Evolutionary conservation across 30 jellyfish, hydroid and myxozoan species (phyloP).

Genomic region (Chrysaora quinquecirrha): DNA sequence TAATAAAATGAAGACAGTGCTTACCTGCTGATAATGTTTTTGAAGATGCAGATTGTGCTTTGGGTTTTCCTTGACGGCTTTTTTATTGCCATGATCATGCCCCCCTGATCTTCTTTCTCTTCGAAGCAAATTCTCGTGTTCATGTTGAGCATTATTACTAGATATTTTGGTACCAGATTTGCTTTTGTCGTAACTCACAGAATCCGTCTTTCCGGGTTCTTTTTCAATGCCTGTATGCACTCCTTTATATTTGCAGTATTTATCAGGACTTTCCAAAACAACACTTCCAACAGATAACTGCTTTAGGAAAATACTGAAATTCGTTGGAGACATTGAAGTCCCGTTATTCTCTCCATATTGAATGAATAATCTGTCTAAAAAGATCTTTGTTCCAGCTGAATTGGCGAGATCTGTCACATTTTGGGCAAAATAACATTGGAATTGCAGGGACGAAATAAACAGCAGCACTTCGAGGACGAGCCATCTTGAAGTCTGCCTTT

Average conservation of each 20-base stretch:
- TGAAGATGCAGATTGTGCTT: slow-evolving; percentile 22
- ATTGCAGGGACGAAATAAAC: no score
- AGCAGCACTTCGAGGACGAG: no score
- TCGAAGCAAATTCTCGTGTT: background rate
- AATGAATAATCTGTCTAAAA: slow-evolving; percentile 37
- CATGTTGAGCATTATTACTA: background rate
- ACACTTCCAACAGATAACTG: slow-evolving; percentile 69
- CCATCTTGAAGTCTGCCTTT: no score
- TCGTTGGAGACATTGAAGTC: slow-evolving; percentile 11
- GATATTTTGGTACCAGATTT: background rate
- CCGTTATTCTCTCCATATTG: slow-evolving; percentile 57
- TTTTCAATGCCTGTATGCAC: slow-evolving; percentile 38
- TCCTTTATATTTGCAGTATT: slow-evolving; percentile 51
- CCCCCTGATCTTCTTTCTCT: background rate
- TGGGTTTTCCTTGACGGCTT: slow-evolving; percentile 10
- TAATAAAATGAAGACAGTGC: no score
- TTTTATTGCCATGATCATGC: slow-evolving; percentile 44
- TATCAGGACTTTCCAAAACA: slow-evolving; percentile 57
- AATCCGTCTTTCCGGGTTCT: slow-evolving; percentile 24
- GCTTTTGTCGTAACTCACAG: background rate
- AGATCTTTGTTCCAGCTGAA: slow-evolving; percentile 48
- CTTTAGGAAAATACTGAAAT: slow-evolving; percentile 30
- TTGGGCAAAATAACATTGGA: no score
- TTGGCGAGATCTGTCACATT: slow-evolving; percentile 9
- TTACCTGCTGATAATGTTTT: slow-evolving; percentile 27